These are phyloP conservation scores for Mergus octosetaceus DNA, from an alignment of 2,797 vertebrate species.

Conservation along the genomic window DNA sequence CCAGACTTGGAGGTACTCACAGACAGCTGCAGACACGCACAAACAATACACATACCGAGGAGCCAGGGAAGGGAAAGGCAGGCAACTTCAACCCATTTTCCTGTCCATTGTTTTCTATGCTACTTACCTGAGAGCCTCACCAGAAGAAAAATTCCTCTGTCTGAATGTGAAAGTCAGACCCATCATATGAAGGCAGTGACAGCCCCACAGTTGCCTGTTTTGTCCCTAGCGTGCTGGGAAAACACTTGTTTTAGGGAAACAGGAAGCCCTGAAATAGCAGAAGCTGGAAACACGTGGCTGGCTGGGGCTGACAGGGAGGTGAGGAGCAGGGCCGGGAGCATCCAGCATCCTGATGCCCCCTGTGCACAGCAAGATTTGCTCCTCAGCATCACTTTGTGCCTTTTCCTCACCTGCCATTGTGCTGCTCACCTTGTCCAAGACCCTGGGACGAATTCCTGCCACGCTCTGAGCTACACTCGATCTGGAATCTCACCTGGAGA, in stretches of 20 bases:
- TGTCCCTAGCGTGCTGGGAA: background rate
- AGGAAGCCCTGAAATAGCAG: conserved; percentile 54
- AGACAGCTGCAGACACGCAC: background rate
- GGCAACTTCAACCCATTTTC: background rate
- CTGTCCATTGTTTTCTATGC: background rate
- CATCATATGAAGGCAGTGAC: no score
- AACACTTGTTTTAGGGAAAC: background rate
- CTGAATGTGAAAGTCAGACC: background rate
- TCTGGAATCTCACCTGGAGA: background rate
- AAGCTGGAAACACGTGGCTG: background rate
- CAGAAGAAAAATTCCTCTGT: background rate
- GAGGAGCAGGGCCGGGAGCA: background rate
- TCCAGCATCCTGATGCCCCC: fast-evolving
- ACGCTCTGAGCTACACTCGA: background rate
- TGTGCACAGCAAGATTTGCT: background rate
- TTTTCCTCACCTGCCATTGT: fast-evolving
- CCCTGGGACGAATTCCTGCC: background rate
- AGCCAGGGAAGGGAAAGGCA: background rate
- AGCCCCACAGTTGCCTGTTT: background rate
- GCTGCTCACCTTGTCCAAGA: background rate
- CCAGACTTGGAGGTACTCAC: no score
- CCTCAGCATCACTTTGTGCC: background rate
- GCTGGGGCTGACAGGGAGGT: background rate
- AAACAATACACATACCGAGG: background rate
- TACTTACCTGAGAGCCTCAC: background rate